Evolutionary conservation across 2,888 invertebrate genomes (phyloP), one percentile per base, ranked within the genome.

Genomic region (Plemyria rubiginata): DNA sequence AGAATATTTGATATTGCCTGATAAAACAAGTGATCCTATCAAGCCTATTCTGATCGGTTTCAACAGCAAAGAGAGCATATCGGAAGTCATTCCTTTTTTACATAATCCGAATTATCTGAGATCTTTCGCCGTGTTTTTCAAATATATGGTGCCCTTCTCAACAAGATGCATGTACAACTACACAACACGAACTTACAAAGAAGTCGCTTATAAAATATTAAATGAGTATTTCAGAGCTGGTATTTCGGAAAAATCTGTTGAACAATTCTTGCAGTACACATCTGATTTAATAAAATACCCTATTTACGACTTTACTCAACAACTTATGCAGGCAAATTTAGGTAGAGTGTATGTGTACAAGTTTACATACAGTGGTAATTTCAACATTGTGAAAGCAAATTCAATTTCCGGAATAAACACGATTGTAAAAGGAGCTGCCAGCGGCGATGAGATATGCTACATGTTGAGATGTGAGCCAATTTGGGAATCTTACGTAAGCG

Each of bases 371-470:
- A 77, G 80, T 40, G 93, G 92, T 4, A 77, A 73, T 48, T 82
- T 92, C 43, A 93, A 90, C 70, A 83, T 80, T 3, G 80, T 87
- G 12, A 90, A 85, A 78, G 77, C 80, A 0, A 88, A 82, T 12
- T 82, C 89, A 2, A 54, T 86, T 6, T 78, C 75, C 4, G 81
- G 79, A 52, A 58, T 75, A 0, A 78, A 76, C 4, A 60, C 70
- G 0, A 79, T 74, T 71, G 75, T 91, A 45, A 86, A 83, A 70
- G 93, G 93, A 46, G 88, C 91, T n/a, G 85, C 92, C 0, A 87
- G 85, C 51, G 93, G 90, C 16, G 93, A 93, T 62, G 93, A 93
- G 76, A 78, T 92, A 67, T 90, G 91, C 68, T 93, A 93, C 69
- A 70, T 93, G 53, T 80, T 93, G 54, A 90, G 82, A 79, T 93